A percentile compares a stretch with the other conserved stretches of the same genome.
Conservation (phyloP, 2,797 vertebrate species). For the Paedocypris micromegethes region DNA sequence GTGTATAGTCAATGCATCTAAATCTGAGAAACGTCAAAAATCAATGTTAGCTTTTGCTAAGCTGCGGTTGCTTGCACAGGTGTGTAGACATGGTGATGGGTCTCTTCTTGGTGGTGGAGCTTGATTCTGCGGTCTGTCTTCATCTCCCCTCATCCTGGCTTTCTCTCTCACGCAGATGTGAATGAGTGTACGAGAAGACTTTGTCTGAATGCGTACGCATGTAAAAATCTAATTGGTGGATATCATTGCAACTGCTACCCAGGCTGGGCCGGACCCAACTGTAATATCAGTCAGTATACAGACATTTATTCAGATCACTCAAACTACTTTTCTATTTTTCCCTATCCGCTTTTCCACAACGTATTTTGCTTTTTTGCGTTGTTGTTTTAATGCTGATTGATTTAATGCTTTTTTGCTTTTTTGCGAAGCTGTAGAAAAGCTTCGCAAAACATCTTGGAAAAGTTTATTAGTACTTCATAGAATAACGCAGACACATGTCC, state of each 20-base stretch:
- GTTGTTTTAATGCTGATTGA: slow-evolving; percentile 1
- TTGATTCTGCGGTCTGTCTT: slow-evolving; percentile 41
- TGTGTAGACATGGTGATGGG: neutral
- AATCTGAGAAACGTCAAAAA: no score
- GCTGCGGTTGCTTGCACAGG: slow-evolving; percentile 7
- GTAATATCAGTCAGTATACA: slow-evolving; percentile 94
- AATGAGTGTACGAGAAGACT: slow-evolving; percentile 89
- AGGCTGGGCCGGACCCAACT: slow-evolving; percentile 93
- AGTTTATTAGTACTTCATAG: no score
- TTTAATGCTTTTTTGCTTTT: slow-evolving; percentile 5
- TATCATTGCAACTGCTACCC: slow-evolving; percentile 94
- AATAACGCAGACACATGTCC: no score
- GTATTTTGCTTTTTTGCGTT: slow-evolving; percentile 13
- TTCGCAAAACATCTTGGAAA: no score
- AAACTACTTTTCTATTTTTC: slow-evolving; percentile 17
- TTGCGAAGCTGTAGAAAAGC: no score
- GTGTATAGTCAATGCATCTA: no score
- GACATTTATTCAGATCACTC: slow-evolving; percentile 17
- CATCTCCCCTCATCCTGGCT: slow-evolving; percentile 43
- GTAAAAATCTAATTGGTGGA: slow-evolving; percentile 99
- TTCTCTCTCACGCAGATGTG: slow-evolving; percentile 79
- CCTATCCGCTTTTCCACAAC: slow-evolving; percentile 29
- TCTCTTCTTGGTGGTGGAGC: slow-evolving; percentile 55
- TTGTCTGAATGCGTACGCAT: slow-evolving; percentile 93
- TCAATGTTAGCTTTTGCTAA: neutral